A percentile compares a stretch with the other conserved stretches of the same genome.
phyloP scores from a whole-genome alignment of 2,113 vertebrate genomes.

The Archilochus colubris region DNA sequence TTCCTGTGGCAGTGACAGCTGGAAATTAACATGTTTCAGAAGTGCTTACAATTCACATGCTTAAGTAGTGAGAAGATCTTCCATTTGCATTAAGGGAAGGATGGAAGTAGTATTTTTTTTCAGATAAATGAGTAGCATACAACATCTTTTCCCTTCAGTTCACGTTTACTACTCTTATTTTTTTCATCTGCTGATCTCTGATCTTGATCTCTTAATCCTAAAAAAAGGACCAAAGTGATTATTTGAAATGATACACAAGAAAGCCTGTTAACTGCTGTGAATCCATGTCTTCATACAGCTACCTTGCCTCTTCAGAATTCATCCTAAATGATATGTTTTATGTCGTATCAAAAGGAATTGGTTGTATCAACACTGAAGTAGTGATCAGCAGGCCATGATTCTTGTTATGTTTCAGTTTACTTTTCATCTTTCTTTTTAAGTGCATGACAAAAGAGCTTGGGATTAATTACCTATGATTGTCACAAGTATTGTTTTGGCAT shows the following conservation, averaged over 20 bases:
- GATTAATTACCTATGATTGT: not conserved
- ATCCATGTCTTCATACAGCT: not conserved
- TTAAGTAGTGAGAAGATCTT: not conserved
- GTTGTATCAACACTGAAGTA: slow-evolving; percentile 3
- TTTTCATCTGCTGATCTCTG: slow-evolving; percentile 13
- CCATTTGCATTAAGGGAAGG: not conserved
- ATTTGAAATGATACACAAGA: slow-evolving; percentile 10
- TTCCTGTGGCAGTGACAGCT: slow-evolving; percentile 41
- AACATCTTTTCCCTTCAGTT: slow-evolving; percentile 6
- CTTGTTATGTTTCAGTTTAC: not conserved
- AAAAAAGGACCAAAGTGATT: not conserved
- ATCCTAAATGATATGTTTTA: slow-evolving; percentile 49
- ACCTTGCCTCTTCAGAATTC: slow-evolving; percentile 50
- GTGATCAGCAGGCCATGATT: not conserved
- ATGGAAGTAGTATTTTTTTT: slow-evolving; percentile 3
- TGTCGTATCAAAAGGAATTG: slow-evolving; percentile 51
- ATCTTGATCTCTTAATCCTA: slow-evolving; percentile 33
- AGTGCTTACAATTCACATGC: slow-evolving; percentile 35
- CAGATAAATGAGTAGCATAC: not conserved
- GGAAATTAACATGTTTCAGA: slow-evolving; percentile 60
- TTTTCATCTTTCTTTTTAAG: not conserved
- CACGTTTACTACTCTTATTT: not conserved
- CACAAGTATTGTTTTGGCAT: not conserved
- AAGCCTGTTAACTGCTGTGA: slow-evolving; percentile 20
- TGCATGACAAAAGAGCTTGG: not conserved